A percentile compares a stretch with the other conserved stretches of the same genome.
Conservation (phyloP, 2,888 invertebrate genomes). For the Philereme transversata region DNA sequence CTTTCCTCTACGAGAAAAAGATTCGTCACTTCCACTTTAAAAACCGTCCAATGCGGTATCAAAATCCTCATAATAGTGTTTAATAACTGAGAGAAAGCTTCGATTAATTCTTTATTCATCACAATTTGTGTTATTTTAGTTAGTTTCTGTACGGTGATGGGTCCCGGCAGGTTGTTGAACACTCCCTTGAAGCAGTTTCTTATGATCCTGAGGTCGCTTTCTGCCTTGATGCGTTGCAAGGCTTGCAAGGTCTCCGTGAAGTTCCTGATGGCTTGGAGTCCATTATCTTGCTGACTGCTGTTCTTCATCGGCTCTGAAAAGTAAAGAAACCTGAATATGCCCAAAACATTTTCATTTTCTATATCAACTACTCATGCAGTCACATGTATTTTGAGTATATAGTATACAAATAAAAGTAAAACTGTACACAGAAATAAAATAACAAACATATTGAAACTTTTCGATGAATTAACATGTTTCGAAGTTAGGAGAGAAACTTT, state of each 20-base stretch:
- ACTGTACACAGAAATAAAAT: not conserved
- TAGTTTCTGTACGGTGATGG: constrained; percentile 87
- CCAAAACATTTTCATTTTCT: constrained; percentile 63
- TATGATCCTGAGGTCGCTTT: constrained; percentile 49
- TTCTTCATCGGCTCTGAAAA: constrained; percentile 57
- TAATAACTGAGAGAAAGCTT: constrained; percentile 79
- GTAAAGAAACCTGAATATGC: constrained; percentile 77
- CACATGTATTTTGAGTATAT: constrained; percentile 46
- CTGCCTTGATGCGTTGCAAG: constrained; percentile 57
- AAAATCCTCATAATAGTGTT: constrained; percentile 74
- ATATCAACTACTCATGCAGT: constrained; percentile 41
- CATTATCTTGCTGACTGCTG: constrained; percentile 38
- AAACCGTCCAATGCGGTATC: constrained; percentile 84
- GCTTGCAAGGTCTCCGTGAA: constrained; percentile 59
- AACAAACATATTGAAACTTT: constrained; percentile 15
- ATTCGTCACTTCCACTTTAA: constrained; percentile 66
- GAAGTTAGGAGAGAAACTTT: no score
- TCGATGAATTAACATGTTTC: not conserved
- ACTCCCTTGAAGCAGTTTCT: constrained; percentile 26
- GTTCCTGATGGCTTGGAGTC: constrained; percentile 47
- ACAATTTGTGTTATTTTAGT: constrained; percentile 71
- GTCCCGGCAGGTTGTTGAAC: constrained; percentile 77
- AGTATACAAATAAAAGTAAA: constrained; percentile 29
- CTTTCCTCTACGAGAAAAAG: constrained; percentile 84
- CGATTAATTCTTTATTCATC: constrained; percentile 60